These are phyloP conservation scores for Drosophila differens DNA, from an alignment of 2,888 invertebrate genomes.

Conservation along the genomic window DNA sequence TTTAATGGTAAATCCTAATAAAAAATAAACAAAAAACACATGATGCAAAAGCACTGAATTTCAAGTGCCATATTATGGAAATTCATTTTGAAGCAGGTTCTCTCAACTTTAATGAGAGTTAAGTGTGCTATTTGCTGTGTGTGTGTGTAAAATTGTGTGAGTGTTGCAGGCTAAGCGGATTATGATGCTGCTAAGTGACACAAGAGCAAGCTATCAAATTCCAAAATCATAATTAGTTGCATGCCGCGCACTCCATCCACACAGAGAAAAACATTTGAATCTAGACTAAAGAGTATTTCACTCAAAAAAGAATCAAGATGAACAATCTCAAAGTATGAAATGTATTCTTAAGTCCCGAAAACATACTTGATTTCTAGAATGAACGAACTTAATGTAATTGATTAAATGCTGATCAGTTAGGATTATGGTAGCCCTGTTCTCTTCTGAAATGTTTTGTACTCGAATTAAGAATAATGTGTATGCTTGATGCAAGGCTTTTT, in stretches of 20 bases:
- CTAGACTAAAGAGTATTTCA: not conserved
- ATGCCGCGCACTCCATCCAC: slow-evolving; percentile 44
- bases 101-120: slow-evolving; percentile 76
- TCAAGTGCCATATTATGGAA: slow-evolving; percentile 72
- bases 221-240: slow-evolving; percentile 73
- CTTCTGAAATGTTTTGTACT: not conserved
- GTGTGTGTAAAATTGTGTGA: slow-evolving; percentile 4
- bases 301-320: not conserved
- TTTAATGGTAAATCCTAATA: not conserved
- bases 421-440: not conserved
- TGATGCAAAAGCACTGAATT: slow-evolving; percentile 19
- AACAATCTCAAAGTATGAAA: not conserved
- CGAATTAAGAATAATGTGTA: not conserved
- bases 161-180: slow-evolving; percentile 70
- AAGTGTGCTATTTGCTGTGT: slow-evolving; percentile 25
- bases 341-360: not conserved
- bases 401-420: not conserved
- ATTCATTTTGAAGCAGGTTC: slow-evolving; percentile 75
- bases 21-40: slow-evolving; percentile 11
- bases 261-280: not conserved
- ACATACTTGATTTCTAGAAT: not conserved
- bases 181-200: slow-evolving; percentile 75
- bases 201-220: slow-evolving; percentile 74
- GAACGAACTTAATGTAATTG: not conserved
- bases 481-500: not conserved